Base-by-base conservation (phyloP, 2,888 invertebrate species). In the Caprella mutica region DNA sequence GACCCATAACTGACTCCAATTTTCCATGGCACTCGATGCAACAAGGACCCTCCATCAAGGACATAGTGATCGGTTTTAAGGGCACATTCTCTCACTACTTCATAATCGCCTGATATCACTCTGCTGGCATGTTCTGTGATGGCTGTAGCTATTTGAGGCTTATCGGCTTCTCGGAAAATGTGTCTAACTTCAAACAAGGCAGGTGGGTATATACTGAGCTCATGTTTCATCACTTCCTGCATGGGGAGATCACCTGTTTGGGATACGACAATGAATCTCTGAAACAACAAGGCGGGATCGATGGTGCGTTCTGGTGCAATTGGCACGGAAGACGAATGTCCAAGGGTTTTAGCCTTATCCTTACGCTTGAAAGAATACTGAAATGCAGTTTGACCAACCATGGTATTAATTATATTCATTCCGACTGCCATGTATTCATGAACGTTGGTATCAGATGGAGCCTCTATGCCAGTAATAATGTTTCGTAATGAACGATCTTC, bases 261-360 rank as follows among this genome's bases (percentile, higher is more conserved):
- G 21, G 55, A 55, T 56, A 56, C 57, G 55, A 52, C 55, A 44
- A 58, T 58, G 55, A 46, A 23, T 58, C 58, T 58, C 56, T 58
- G 58, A 56, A 56, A 57, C 35, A 57, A 23, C 26, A 56, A 50
- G 55, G 57, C 54, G 35, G 55, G 55, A 55, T 57, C 57, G 29
- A 69, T 26, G 66, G 69, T 14, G 56, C 63, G 24, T 64, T 58
- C 27, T 67, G 69, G n/a, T n/a, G n/a, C n/a, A n/a, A n/a, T n/a
- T n/a, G n/a, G n/a, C n/a, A n/a, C n/a, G n/a, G n/a, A 53, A 56
- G 40, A n/a, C 57, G 55, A 24, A 57, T 40, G 26, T 56, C 40
- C 55, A 40, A 58, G 35, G 35, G 55, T 39, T 58, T 56, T 56
- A 26, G 30, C 56, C 33, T 56, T 56, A 48, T 56, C 56, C n/a